phyloP scores from a whole-genome alignment of 2,888 invertebrate genomes.

The Epinotia demarniana region DNA sequence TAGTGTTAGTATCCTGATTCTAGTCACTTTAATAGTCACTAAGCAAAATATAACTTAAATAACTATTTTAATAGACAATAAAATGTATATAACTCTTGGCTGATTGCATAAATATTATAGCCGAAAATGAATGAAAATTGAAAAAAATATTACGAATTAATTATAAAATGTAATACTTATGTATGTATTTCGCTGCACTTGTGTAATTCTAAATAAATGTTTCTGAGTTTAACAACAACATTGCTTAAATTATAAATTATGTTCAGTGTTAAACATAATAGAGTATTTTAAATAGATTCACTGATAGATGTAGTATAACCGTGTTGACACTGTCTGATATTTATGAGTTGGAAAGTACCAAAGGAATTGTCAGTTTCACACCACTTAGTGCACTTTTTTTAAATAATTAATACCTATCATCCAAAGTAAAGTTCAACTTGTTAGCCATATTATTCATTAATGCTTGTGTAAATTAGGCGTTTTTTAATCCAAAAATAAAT shows the following conservation, averaged over 20 bases:
- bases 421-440: neutral
- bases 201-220: neutral
- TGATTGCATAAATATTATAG: conserved; percentile 20
- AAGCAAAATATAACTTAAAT: conserved; percentile 16
- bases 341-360: neutral
- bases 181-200: conserved; percentile 3
- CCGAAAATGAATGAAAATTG: conserved; percentile 33
- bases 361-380: neutral
- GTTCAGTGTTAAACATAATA: neutral
- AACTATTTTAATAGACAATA: conserved; percentile 43
- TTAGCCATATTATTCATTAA: neutral
- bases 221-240: neutral
- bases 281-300: neutral
- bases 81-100: conserved; percentile 12
- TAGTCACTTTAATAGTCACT: conserved; percentile 33
- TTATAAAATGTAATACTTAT: neutral
- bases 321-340: neutral
- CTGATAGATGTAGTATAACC: conserved; percentile 1
- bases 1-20: conserved; percentile 5
- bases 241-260: neutral
- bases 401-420: neutral
- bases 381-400: neutral
- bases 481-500: too few relatives aligned
- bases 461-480: neutral
- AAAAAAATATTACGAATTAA: conserved; percentile 27